phyloP scores from a whole-genome alignment of 2,888 invertebrate species.

The Tipula vernalis region DNA sequence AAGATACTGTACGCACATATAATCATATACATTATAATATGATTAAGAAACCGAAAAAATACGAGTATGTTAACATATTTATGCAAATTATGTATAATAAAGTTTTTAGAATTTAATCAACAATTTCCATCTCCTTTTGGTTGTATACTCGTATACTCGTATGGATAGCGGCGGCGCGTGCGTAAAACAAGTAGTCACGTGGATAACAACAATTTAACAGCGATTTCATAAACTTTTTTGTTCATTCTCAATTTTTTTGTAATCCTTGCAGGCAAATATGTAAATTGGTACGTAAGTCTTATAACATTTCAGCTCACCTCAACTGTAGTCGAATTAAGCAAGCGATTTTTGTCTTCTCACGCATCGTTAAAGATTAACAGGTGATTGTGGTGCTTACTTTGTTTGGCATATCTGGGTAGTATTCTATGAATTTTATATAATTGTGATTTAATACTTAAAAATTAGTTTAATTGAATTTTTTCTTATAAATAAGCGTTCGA shows the following conservation, averaged over 20 bases:
- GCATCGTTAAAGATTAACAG: neutral
- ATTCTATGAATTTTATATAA: neutral
- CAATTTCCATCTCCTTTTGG: neutral
- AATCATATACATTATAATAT: neutral
- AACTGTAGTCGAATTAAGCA: neutral
- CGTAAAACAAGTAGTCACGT: neutral
- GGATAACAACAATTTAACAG: neutral
- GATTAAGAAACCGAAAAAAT: neutral
- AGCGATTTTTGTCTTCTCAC: neutral
- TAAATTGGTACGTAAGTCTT: neutral
- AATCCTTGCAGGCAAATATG: neutral
- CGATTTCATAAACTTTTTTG: neutral
- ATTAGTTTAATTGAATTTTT: neutral
- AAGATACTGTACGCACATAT: neutral
- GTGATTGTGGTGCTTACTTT: neutral
- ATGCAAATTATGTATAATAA: neutral
- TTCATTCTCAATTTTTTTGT: neutral
- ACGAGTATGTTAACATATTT: neutral
- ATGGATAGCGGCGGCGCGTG: neutral
- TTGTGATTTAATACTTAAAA: neutral
- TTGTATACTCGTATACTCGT: neutral
- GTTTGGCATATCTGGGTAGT: neutral
- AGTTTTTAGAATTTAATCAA: neutral
- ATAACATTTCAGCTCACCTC: neutral
- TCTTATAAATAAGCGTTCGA: neutral